Percentiles rank a stretch among this genome's conserved stretches.
Conservation (phyloP, 1,140 invertebrate genomes). For the Zaprionus taronus region DNA sequence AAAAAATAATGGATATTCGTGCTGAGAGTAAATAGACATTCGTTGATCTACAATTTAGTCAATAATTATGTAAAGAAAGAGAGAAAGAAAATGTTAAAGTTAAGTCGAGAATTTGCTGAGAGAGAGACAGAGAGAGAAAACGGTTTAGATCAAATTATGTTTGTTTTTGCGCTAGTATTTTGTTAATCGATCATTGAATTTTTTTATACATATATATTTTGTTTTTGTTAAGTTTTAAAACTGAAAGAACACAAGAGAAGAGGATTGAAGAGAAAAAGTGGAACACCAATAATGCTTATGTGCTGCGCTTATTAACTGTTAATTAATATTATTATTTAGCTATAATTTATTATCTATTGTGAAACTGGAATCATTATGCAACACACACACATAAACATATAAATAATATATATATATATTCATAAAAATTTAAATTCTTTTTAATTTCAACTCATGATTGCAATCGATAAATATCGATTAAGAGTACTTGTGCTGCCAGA, state of each 20-base stretch:
- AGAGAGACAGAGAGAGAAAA: conserved; percentile 24
- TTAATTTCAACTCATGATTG: conserved; percentile 16
- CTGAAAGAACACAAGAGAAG: conserved; percentile 15
- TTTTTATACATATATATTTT: conserved; percentile 17
- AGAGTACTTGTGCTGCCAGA: conserved; percentile 32
- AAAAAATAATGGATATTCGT: conserved; percentile 12
- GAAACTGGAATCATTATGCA: conserved; percentile 60
- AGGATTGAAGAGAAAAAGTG: conserved; percentile 5
- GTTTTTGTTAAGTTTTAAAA: conserved; percentile 50
- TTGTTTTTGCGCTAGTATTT: conserved; percentile 45
- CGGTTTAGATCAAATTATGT: conserved; percentile 50
- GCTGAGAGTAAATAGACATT: conserved; percentile 71
- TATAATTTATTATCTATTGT: conserved; percentile 71
- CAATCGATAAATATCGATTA: conserved; percentile 34
- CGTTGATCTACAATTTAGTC: conserved; percentile 81
- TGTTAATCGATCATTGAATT: conserved; percentile 33
- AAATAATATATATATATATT: conserved; percentile 53
- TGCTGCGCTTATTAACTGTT: conserved; percentile 74
- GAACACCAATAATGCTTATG: conserved; percentile 39
- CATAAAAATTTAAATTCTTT: conserved; percentile 39
- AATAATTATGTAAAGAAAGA: conserved; percentile 64
- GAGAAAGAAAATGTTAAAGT: conserved; percentile 41
- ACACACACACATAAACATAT: conserved; percentile 22
- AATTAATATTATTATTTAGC: conserved; percentile 76
- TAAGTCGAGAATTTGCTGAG: conserved; percentile 16